Conservation (phyloP, 2,888 invertebrate species). For the Rapana venosa region DNA sequence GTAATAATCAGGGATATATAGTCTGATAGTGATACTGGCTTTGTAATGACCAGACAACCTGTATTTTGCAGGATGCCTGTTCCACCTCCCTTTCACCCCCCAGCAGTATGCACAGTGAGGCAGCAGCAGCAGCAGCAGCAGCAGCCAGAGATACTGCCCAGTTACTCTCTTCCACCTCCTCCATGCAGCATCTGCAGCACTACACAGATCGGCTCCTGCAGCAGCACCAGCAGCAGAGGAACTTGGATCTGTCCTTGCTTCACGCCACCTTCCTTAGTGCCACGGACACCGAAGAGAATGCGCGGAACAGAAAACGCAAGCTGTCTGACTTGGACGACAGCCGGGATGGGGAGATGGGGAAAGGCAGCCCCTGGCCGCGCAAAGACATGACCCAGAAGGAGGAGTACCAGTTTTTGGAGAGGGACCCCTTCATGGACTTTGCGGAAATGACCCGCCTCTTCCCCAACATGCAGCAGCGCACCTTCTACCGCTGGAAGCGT, state of each 20-base stretch:
- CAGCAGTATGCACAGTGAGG: neutral
- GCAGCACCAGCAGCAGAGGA: slow-evolving; percentile 13
- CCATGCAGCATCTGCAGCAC: slow-evolving; percentile 38
- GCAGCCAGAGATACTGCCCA: neutral
- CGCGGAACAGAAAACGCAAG: slow-evolving; percentile 20
- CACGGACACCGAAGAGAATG: neutral
- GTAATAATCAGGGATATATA: no score
- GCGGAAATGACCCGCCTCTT: slow-evolving; percentile 53
- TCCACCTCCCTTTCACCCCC: slow-evolving; percentile 11
- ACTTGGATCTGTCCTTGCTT: neutral
- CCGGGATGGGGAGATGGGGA: neutral
- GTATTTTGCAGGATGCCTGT: neutral
- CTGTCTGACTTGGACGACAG: slow-evolving; percentile 31
- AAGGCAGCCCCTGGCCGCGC: slow-evolving; percentile 48
- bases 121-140: slow-evolving; percentile 7
- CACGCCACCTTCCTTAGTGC: neutral
- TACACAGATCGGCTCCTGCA: slow-evolving; percentile 32
- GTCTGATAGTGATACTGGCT: no score
- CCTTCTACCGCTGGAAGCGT: slow-evolving; percentile 57
- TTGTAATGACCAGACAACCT: neutral
- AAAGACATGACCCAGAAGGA: slow-evolving; percentile 56
- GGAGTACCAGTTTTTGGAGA: slow-evolving; percentile 56
- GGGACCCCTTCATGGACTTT: slow-evolving; percentile 55
- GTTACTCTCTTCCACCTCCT: neutral
- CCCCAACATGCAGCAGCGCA: slow-evolving; percentile 56